Evolutionary conservation across 2,113 vertebrate genomes (phyloP).

Genomic region (Tor tambroides): DNA sequence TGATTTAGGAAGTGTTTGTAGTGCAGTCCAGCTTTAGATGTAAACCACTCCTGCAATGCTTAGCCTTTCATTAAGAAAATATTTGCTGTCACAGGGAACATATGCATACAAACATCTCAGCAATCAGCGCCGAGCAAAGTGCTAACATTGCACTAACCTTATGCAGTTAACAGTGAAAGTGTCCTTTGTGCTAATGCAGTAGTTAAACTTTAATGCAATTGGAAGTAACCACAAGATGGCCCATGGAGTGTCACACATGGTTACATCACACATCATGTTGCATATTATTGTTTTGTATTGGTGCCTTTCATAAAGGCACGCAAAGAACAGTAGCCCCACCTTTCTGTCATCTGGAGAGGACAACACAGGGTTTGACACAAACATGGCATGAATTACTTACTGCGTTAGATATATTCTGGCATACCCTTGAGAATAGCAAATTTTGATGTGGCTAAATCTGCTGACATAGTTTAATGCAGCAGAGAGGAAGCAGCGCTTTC

Average conservation of each 20-base stretch:
- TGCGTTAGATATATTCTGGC: constrained; percentile 36
- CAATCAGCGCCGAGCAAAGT: background rate
- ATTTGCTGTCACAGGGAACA: background rate
- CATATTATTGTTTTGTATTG: constrained; percentile 1
- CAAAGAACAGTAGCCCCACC: constrained; percentile 23
- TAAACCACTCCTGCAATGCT: background rate
- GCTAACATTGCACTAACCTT: constrained; percentile 3
- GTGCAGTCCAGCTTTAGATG: background rate
- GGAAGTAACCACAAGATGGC: constrained; percentile 19
- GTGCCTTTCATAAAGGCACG: background rate
- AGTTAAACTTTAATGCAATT: constrained; percentile 31
- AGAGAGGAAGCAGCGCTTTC: background rate
- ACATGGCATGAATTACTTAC: constrained; percentile 44
- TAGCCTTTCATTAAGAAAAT: background rate
- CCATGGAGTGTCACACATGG: constrained; percentile 1
- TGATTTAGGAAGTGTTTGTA: background rate
- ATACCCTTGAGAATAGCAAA: constrained; percentile 24
- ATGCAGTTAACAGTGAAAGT: background rate
- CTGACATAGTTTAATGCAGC: constrained; percentile 1
- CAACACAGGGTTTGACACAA: constrained; percentile 32
- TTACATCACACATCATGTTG: constrained; percentile 13
- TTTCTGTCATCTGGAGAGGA: background rate
- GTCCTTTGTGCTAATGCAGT: constrained; percentile 15
- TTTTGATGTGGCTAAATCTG: constrained; percentile 38
- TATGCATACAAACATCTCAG: background rate